Evolutionary conservation across 2,888 invertebrate genomes (phyloP).

Genomic region (Limenitis camilla): DNA sequence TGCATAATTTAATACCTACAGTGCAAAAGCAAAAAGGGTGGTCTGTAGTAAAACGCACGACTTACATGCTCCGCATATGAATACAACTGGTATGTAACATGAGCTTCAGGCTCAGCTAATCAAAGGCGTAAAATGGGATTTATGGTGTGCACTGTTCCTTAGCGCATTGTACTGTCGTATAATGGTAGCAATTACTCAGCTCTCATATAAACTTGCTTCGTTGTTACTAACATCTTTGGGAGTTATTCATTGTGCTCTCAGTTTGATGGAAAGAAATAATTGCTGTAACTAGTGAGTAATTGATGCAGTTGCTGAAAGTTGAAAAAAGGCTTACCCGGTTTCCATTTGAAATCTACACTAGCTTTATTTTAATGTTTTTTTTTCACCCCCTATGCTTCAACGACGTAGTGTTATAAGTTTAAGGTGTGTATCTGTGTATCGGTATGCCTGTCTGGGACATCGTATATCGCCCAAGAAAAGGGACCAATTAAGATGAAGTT

Average conservation of each 20-base stretch:
- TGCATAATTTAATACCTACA: too few relatives aligned
- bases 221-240: constrained; percentile 23
- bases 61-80: constrained; percentile 40
- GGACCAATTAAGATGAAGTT: too few relatives aligned
- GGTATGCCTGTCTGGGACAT: too few relatives aligned
- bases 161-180: constrained; percentile 64
- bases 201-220: constrained; percentile 44
- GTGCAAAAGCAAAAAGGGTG: constrained; percentile 41
- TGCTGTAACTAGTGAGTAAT: too few relatives aligned
- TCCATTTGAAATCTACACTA: too few relatives aligned
- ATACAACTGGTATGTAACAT: constrained; percentile 55
- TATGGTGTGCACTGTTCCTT: constrained; percentile 67
- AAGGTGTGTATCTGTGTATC: too few relatives aligned
- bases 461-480: too few relatives aligned
- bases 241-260: constrained; percentile 12
- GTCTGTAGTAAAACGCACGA: constrained; percentile 48
- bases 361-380: too few relatives aligned
- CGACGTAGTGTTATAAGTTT: too few relatives aligned
- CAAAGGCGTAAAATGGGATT: constrained; percentile 69
- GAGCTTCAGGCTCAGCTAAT: constrained; percentile 61
- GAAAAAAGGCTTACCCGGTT: not conserved
- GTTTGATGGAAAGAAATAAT: not conserved
- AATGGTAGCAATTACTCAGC: constrained; percentile 68
- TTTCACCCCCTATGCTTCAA: too few relatives aligned
- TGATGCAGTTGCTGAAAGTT: too few relatives aligned